phyloP scores from a whole-genome alignment of 2,888 invertebrate genomes.

The Brachypalpus laphriformis region DNA sequence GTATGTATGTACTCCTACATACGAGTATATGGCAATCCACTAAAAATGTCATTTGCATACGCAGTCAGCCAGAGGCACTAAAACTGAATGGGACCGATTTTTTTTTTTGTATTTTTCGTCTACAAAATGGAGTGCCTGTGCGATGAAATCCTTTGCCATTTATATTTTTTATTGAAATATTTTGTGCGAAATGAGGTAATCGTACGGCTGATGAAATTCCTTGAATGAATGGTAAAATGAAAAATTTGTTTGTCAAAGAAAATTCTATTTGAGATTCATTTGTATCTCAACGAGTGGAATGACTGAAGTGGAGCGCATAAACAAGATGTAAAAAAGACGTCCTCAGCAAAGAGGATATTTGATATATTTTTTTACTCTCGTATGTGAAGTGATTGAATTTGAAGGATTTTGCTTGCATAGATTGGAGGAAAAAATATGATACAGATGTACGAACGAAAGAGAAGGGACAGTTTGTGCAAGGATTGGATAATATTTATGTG shows the following conservation, averaged over 20 bases:
- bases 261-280: conserved; percentile 30
- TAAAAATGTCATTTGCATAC: conserved; percentile 54
- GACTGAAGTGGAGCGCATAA: conserved; percentile 35
- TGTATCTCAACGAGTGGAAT: conserved; percentile 29
- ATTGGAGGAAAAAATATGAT: neutral
- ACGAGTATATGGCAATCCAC: conserved; percentile 27
- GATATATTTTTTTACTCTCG: neutral
- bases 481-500: neutral
- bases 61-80: conserved; percentile 4
- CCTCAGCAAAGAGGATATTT: neutral
- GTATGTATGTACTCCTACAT: no score
- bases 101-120: neutral
- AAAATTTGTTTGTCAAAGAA: conserved; percentile 14
- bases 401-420: conserved; percentile 18
- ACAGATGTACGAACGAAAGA: neutral
- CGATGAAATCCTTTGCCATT: conserved; percentile 43
- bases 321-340: neutral
- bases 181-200: conserved; percentile 56
- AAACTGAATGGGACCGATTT: conserved; percentile 26
- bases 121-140: no score
- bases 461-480: neutral
- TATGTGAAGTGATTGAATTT: conserved; percentile 46
- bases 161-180: conserved; percentile 39
- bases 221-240: conserved; percentile 29
- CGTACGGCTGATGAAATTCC: conserved; percentile 48